These are phyloP conservation scores for Crossoptilon crossoptilon DNA, from an alignment of 2,797 vertebrate species.

Conservation along the genomic window DNA sequence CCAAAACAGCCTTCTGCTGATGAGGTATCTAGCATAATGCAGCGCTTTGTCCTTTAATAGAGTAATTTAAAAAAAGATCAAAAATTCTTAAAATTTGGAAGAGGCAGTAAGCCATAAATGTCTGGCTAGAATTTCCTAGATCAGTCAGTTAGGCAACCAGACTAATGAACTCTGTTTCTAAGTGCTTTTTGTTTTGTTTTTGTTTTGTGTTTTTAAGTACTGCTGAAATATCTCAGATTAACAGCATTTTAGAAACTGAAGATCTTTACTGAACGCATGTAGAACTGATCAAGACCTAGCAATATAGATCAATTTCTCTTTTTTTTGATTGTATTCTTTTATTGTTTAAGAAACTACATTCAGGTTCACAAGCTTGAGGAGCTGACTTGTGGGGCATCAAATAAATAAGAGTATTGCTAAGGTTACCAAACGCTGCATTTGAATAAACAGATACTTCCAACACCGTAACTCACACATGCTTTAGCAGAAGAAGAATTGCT, in stretches of 20 bases:
- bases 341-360: not conserved
- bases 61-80: conserved; percentile 21
- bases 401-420: conserved; percentile 62
- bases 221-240: conserved; percentile 24
- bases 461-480: conserved; percentile 11
- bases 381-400: conserved; percentile 17
- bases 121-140: conserved; percentile 47
- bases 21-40: conserved; percentile 33
- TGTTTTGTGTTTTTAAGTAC: conserved; percentile 19
- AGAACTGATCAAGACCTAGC: not conserved
- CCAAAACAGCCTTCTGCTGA: conserved; percentile 46
- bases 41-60: conserved; percentile 31
- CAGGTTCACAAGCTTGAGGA: not conserved
- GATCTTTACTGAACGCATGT: not conserved
- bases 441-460: conserved; percentile 53
- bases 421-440: conserved; percentile 65
- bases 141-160: conserved; percentile 9
- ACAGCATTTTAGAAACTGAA: not conserved
- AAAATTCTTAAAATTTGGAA: conserved; percentile 41
- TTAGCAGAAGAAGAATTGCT: conserved; percentile 39
- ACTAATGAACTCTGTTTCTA: conserved; percentile 54
- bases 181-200: conserved; percentile 34
- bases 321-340: not conserved
- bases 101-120: not conserved
- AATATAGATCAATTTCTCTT: not conserved